Percentiles rank a stretch among this genome's conserved stretches.
Evolutionary conservation across 2,888 invertebrate species (phyloP).

Genomic region (Prosapia bicincta): DNA sequence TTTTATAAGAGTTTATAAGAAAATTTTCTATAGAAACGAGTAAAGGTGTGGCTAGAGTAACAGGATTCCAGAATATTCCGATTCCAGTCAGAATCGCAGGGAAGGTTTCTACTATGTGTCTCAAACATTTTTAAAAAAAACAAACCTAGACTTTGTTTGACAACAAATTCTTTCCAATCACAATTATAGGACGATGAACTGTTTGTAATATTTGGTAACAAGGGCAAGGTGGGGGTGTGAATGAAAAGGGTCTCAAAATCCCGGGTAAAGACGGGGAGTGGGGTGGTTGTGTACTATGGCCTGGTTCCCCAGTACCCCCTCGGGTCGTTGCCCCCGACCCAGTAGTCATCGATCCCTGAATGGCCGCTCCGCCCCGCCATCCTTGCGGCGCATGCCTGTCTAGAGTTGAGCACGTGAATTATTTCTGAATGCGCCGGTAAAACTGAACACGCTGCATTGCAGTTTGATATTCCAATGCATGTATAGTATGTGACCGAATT

Average conservation of each 20-base stretch:
- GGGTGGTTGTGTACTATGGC: background rate
- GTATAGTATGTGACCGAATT: background rate
- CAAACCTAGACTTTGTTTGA: too few relatives aligned
- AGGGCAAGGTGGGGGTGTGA: background rate
- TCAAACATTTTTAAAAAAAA: too few relatives aligned
- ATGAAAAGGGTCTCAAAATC: background rate
- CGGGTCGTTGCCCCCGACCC: background rate
- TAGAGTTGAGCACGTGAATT: background rate
- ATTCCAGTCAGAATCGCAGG: too few relatives aligned
- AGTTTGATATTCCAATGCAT: background rate
- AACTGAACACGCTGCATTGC: background rate
- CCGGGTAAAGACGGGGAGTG: background rate
- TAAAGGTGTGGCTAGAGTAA: too few relatives aligned
- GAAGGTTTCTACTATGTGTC: too few relatives aligned
- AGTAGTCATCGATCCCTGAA: background rate
- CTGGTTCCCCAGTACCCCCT: conserved; percentile 2
- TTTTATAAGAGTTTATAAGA: too few relatives aligned
- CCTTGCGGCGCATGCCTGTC: background rate
- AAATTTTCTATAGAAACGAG: too few relatives aligned
- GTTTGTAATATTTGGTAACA: background rate
- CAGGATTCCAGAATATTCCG: too few relatives aligned
- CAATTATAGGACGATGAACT: background rate
- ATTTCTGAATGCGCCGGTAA: background rate
- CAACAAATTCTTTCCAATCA: too few relatives aligned
- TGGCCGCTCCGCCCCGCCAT: background rate